Percentiles rank a stretch among this genome's conserved stretches.
Evolutionary conservation across 2,113 vertebrate species (phyloP).

Genomic region (Xiphophorus hellerii): DNA sequence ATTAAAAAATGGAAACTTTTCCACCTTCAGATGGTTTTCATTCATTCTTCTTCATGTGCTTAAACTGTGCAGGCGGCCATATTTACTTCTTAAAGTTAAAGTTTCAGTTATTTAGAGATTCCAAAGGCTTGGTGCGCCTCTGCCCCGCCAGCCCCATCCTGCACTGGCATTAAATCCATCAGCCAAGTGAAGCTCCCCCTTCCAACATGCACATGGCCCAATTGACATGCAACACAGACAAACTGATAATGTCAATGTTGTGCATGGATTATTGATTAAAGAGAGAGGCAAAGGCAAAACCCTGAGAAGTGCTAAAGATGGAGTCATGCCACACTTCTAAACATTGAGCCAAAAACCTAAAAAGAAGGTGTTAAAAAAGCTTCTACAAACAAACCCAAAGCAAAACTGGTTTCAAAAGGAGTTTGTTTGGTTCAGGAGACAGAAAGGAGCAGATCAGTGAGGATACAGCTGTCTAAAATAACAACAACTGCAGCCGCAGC

Average conservation of each 20-base stretch:
- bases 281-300: constrained; percentile 40
- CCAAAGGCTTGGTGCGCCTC: constrained; percentile 2
- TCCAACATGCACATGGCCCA: not conserved
- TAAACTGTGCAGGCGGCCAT: not conserved
- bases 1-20: not conserved
- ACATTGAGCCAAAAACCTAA: constrained; percentile 1
- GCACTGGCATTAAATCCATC: constrained; percentile 45
- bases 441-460: constrained; percentile 46
- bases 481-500: constrained; percentile 30
- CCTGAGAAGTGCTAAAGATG: constrained; percentile 9
- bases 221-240: constrained; percentile 56
- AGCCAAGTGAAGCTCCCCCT: constrained; percentile 18
- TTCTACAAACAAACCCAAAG: constrained; percentile 11
- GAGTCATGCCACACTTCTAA: not conserved
- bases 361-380: not conserved
- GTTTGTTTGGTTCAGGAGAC: constrained; percentile 46
- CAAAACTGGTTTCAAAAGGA: constrained; percentile 31
- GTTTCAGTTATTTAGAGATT: constrained; percentile 1
- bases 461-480: constrained; percentile 34
- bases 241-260: constrained; percentile 51
- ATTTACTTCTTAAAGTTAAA: not conserved
- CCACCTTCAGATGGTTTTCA: not conserved
- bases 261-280: constrained; percentile 56
- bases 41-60: not conserved
- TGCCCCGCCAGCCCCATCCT: constrained; percentile 6